Evolutionary conservation across 2,888 invertebrate genomes (phyloP).

Genomic region (Parapristionchus giblindavisi): DNA sequence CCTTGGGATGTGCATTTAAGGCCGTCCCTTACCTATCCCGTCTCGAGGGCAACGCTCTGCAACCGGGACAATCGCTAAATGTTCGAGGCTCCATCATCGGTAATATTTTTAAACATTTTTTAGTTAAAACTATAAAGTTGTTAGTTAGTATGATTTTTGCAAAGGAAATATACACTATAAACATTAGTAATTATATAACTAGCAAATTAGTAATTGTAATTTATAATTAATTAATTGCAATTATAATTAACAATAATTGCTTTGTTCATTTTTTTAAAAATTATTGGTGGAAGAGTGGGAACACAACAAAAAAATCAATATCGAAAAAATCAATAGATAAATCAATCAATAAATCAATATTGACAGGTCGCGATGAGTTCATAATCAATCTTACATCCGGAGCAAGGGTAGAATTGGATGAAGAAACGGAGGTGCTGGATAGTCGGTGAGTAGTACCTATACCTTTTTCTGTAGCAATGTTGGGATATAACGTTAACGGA

Average conservation of each 20-base stretch:
- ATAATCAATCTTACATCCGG: conserved; percentile 66
- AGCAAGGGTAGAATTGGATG: conserved; percentile 63
- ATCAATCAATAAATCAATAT: no score
- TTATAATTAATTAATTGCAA: background rate
- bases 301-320: no score
- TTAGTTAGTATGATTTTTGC: conserved; percentile 42
- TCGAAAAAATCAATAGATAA: no score
- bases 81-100: conserved; percentile 66
- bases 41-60: conserved; percentile 66
- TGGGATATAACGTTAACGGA: no score
- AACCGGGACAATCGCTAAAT: conserved; percentile 68
- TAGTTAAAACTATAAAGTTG: conserved; percentile 41
- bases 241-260: background rate
- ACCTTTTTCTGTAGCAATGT: no score
- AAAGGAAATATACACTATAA: no score
- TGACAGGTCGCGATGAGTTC: conserved; percentile 61
- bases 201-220: background rate
- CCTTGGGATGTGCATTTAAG: no score
- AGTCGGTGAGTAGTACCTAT: conserved; percentile 45
- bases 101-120: conserved; percentile 20
- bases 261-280: background rate
- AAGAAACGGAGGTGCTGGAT: conserved; percentile 58
- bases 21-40: conserved; percentile 68
- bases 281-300: background rate
- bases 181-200: background rate